A percentile compares a stretch with the other conserved stretches of the same genome.
Conservation (phyloP, 2,113 vertebrate species). For the Ondatra zibethicus region DNA sequence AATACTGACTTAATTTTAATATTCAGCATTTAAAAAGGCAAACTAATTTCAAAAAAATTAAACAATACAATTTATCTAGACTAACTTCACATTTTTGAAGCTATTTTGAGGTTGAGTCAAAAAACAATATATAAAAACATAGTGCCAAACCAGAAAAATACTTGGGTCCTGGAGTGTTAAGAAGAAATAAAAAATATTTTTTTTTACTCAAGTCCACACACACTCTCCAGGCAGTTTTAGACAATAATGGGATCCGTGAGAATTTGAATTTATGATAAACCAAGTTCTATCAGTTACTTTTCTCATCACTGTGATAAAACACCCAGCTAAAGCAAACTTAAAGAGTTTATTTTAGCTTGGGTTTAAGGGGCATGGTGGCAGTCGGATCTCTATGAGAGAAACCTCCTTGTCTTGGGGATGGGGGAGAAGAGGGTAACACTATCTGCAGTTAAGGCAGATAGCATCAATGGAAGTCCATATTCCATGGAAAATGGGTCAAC, state of each 20-base stretch:
- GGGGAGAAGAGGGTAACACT: not conserved
- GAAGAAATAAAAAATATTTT: conserved; percentile 50
- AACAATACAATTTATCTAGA: conserved; percentile 43
- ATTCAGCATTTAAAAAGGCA: conserved; percentile 65
- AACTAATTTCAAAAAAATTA: conserved; percentile 62
- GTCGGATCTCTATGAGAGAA: not conserved
- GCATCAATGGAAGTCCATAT: not conserved
- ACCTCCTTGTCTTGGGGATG: not conserved
- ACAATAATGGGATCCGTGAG: not conserved
- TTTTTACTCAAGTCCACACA: not conserved
- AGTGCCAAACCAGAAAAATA: conserved; percentile 47
- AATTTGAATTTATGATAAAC: conserved; percentile 45
- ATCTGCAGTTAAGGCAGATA: not conserved
- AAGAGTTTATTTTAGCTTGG: not conserved
- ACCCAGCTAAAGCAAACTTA: not conserved
- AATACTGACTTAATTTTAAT: conserved; percentile 11
- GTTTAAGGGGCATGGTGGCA: not conserved
- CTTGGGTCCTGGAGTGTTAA: not conserved
- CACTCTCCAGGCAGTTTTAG: conserved; percentile 23
- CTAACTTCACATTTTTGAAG: conserved; percentile 53
- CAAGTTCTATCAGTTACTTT: not conserved
- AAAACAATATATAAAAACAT: not conserved
- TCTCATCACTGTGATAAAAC: not conserved
- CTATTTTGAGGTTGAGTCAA: conserved; percentile 56
- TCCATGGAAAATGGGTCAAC: not conserved